Evolutionary conservation across 2,113 vertebrate genomes (phyloP).

Genomic region (Sceloporus undulatus): DNA sequence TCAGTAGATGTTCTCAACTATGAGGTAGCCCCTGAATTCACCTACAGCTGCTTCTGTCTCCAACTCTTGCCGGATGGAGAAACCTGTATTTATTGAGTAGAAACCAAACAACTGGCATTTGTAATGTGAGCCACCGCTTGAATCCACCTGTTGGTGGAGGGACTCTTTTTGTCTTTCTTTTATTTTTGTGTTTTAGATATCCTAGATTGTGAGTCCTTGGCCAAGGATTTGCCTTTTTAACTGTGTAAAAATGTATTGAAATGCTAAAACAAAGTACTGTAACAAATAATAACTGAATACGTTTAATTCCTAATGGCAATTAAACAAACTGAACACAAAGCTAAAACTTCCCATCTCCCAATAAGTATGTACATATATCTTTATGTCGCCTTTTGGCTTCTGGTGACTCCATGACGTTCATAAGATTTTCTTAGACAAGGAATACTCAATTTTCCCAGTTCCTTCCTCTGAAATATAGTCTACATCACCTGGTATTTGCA

Average conservation of each 20-base stretch:
- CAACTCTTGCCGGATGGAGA: neutral
- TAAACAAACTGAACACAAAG: neutral
- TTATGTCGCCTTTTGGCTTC: too few species aligned
- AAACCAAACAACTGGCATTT: neutral
- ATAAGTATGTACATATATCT: too few species aligned
- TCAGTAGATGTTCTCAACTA: neutral
- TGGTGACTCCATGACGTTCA: too few species aligned
- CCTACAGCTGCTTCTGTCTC: neutral
- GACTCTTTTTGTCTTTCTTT: neutral
- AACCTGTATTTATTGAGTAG: neutral
- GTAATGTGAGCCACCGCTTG: neutral
- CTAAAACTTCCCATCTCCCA: neutral
- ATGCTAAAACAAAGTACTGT: neutral
- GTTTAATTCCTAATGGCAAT: neutral
- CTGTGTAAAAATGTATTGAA: slow-evolving; percentile 6
- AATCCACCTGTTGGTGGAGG: slow-evolving; percentile 3
- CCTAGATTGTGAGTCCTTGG: neutral
- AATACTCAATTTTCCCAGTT: too few species aligned
- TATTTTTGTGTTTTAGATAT: neutral
- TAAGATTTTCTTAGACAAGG: too few species aligned
- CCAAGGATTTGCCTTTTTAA: neutral
- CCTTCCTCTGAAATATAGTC: too few species aligned
- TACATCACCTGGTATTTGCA: too few species aligned
- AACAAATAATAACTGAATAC: neutral
- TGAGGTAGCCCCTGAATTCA: too few species aligned